A percentile compares a stretch with the other conserved stretches of the same genome.
Conservation (phyloP, 2,113 vertebrate species). For the Eubucco bourcierii region DNA sequence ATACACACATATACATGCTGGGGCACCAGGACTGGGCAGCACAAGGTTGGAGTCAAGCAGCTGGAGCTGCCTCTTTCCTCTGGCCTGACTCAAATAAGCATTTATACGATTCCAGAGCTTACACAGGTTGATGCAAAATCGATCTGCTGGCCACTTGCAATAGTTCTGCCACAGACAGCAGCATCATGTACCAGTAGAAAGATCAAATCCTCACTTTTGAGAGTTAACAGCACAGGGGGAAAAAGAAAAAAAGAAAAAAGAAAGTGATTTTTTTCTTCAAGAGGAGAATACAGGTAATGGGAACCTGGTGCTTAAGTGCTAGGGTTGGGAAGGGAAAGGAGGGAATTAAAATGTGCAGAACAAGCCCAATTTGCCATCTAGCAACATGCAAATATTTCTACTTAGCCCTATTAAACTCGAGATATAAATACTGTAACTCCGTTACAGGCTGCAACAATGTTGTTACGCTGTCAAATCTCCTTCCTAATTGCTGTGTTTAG, state of each 20-base stretch:
- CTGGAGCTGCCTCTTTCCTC: neutral
- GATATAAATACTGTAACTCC: neutral
- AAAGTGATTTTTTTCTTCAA: neutral
- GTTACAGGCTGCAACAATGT: neutral
- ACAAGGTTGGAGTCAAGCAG: fast-evolving
- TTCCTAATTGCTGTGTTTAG: neutral
- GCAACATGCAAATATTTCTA: slow-evolving; percentile 7
- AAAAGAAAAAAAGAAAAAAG: neutral
- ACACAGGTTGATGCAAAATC: neutral
- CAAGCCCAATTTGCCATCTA: neutral
- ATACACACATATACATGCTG: fast-evolving
- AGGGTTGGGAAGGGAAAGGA: neutral
- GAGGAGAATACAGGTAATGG: neutral
- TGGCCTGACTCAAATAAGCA: neutral
- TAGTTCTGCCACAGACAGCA: neutral
- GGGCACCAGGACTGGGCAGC: neutral
- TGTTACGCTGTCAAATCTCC: neutral
- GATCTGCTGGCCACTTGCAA: neutral
- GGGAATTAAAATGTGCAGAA: neutral
- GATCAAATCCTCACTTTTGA: neutral
- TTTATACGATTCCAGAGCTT: neutral
- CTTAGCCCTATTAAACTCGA: neutral
- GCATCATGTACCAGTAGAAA: neutral
- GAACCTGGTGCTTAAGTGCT: neutral
- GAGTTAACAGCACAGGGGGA: neutral